Evolutionary conservation across 2,888 invertebrate genomes (phyloP).

Genomic region (Hoplodrina ambigua): DNA sequence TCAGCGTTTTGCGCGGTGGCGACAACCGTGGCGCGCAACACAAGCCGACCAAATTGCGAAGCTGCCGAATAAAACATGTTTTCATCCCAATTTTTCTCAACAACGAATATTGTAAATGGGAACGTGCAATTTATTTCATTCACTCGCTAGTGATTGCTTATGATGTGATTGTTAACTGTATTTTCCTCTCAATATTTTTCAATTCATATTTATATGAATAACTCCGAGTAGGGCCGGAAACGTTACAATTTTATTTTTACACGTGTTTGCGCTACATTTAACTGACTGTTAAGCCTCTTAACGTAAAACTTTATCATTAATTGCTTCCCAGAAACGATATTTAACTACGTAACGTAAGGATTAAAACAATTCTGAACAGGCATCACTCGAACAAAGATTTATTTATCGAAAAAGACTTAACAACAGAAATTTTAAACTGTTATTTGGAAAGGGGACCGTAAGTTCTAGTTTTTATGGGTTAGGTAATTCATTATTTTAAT

Average conservation of each 20-base stretch:
- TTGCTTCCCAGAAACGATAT: slow-evolving; percentile 7
- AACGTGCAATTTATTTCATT: slow-evolving; percentile 86
- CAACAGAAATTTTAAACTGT: background rate
- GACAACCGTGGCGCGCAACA: slow-evolving; percentile 61
- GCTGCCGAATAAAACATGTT: slow-evolving; percentile 77
- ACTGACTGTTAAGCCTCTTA: slow-evolving; percentile 33
- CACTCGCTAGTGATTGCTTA: slow-evolving; percentile 83
- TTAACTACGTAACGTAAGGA: slow-evolving; percentile 6
- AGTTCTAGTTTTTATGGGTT: too few species aligned
- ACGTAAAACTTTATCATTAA: slow-evolving; percentile 17
- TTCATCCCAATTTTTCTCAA: slow-evolving; percentile 80
- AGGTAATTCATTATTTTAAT: too few species aligned
- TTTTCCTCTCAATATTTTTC: slow-evolving; percentile 67
- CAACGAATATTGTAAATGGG: slow-evolving; percentile 83
- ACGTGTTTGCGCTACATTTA: slow-evolving; percentile 32
- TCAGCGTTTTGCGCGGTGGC: slow-evolving; percentile 70
- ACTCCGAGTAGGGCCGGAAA: slow-evolving; percentile 23
- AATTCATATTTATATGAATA: slow-evolving; percentile 44
- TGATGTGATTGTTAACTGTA: slow-evolving; percentile 85
- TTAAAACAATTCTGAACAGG: background rate
- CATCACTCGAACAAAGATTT: background rate
- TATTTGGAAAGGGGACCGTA: too few species aligned
- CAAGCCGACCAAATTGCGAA: slow-evolving; percentile 83
- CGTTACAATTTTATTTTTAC: slow-evolving; percentile 19
- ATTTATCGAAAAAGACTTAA: slow-evolving; percentile 1